Base-by-base conservation (phyloP, 2,888 invertebrate genomes). In the Oscheius sp. region DNA sequence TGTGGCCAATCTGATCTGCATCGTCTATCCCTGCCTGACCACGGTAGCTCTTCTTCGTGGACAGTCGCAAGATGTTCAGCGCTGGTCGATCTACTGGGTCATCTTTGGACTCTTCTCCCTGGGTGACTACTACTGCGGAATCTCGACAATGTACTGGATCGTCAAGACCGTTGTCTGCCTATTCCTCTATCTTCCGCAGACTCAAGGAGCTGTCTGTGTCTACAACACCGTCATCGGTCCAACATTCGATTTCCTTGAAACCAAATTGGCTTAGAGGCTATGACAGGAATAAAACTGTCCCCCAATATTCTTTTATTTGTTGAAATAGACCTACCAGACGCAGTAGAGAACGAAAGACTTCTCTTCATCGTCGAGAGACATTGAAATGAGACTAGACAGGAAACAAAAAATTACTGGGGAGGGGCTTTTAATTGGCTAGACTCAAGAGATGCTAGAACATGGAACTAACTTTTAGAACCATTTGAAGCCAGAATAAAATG, bases 151-250 rank as follows among this genome's bases (percentile, higher is more conserved):
- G 17, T 55, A 55, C 33, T 55, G 55, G 55, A 8, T 20, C 2
- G 2, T 20, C n/a, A 55, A 55, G 37, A 37, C 34, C 34, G 17
- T 34, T 25, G 20, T 55, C 20, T 33, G 34, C 20, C 23, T 55
- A 33, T 55, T 33, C 17, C 55, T 55, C 55, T 55, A 55, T 25
- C 55, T 55, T 17, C 55, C 55, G 3, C 55, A 55, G 55, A 55
- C 55, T 12, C 55, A 55, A 25, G 55, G 55, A 34, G 55, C 55
- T 10, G 20, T 34, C 34, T n/a, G 33, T 17, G 17, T 55, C 55
- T 55, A 33, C 23, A 10, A 6, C 8, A 6, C 4, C 17, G 34
- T 20, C 20, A 34, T 55, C 55, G 33, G 23, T n/a, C 55, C 55
- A 10, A 5, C 34, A 4, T 6, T 55, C 34, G 37, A 55, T 12